Conservation (phyloP, 2,113 vertebrate genomes). For the Neopipo cinnamomea region DNA sequence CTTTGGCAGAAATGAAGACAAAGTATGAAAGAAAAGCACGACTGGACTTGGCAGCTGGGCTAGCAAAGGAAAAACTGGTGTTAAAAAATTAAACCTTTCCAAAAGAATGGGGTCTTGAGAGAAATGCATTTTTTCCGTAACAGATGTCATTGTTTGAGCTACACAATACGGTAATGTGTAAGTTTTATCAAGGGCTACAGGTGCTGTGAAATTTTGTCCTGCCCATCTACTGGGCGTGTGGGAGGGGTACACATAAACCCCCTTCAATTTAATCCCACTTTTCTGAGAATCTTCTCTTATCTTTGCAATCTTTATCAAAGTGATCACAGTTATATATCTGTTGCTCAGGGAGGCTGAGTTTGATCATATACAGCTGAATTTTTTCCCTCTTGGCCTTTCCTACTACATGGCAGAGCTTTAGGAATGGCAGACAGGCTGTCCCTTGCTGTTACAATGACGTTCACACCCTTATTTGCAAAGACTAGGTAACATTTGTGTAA, state of each 20-base stretch:
- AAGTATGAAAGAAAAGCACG: neutral
- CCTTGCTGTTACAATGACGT: neutral
- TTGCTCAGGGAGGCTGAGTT: neutral
- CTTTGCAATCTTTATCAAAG: neutral
- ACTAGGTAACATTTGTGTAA: neutral
- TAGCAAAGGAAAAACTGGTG: neutral
- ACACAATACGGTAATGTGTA: accelerated
- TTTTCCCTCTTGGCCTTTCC: neutral
- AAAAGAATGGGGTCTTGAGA: neutral
- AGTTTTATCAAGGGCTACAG: neutral
- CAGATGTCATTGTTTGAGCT: neutral
- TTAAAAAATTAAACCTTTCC: neutral
- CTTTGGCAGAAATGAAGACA: neutral
- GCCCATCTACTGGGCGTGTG: accelerated
- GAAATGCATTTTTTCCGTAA: neutral
- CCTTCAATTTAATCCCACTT: neutral
- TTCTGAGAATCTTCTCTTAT: neutral
- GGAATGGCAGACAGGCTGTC: neutral
- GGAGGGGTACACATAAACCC: neutral
- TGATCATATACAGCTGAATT: neutral
- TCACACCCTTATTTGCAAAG: neutral
- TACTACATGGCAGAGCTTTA: neutral
- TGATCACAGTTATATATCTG: neutral
- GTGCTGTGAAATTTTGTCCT: neutral
- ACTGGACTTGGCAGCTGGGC: neutral